Conservation (phyloP, 2,888 invertebrate genomes). For the Lottia scabra region DNA sequence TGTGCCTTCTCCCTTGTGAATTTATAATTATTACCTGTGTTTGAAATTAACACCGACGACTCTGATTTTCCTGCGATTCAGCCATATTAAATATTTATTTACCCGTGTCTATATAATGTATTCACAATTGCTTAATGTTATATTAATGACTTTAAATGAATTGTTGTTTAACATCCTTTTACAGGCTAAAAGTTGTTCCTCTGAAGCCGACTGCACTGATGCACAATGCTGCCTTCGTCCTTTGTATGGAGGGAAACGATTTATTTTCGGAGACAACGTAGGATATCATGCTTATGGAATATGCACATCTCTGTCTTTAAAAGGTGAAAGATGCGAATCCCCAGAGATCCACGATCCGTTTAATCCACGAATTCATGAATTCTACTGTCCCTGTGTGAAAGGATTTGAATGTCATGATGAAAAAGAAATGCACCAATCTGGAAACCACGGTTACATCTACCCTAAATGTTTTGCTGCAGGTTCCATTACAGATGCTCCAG, state of each 20-base stretch:
- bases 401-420: neutral
- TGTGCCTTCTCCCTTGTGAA: too few species aligned
- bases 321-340: neutral
- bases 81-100: too few species aligned
- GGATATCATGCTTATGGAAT: neutral
- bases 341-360: conserved; percentile 1
- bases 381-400: neutral
- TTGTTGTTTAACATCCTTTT: neutral
- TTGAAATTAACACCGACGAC: too few species aligned
- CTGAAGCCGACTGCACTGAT: neutral
- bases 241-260: neutral
- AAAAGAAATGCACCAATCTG: neutral
- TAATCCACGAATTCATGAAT: neutral
- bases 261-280: neutral
- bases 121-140: too few species aligned
- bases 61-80: too few species aligned
- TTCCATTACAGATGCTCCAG: too few species aligned
- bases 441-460: neutral
- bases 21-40: too few species aligned
- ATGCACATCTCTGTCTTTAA: neutral
- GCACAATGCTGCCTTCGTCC: neutral
- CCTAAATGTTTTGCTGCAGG: neutral
- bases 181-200: neutral
- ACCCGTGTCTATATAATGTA: too few species aligned
- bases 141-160: too few species aligned